Percentiles rank a stretch among this genome's conserved stretches.
Conservation (phyloP, 92 coral and sea anemone genomes). For the Phenganax marumi region DNA sequence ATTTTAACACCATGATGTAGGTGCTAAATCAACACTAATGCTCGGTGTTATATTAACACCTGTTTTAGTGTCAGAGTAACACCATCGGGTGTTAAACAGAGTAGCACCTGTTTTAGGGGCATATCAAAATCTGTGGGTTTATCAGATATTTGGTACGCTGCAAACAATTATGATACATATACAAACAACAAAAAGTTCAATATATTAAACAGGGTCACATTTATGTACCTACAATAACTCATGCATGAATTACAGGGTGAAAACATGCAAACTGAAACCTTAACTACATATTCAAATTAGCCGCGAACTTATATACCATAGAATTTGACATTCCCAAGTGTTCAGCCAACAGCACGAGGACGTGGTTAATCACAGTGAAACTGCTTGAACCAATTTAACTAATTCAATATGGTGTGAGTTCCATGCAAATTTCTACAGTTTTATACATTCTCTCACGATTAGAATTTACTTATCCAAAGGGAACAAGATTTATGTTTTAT, state of each 20-base stretch:
- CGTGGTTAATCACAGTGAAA: too few species aligned
- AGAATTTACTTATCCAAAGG: too few species aligned
- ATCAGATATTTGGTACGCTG: not conserved
- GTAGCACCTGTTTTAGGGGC: not conserved
- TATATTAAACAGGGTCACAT: not conserved
- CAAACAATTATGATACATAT: not conserved
- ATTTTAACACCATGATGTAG: not conserved
- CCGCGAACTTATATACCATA: too few species aligned
- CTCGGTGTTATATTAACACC: conserved; percentile 15
- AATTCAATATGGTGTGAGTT: too few species aligned
- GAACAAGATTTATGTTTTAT: too few species aligned
- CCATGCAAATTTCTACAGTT: too few species aligned
- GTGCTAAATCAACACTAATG: conserved; percentile 5
- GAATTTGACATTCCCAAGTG: too few species aligned
- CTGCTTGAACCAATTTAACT: too few species aligned
- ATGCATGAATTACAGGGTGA: not conserved
- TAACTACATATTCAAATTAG: too few species aligned
- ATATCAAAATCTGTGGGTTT: not conserved
- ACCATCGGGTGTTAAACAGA: conserved; percentile 1
- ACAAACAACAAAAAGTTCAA: not conserved
- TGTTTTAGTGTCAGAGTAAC: conserved; percentile 12
- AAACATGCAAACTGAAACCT: too few species aligned
- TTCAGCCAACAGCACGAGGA: too few species aligned
- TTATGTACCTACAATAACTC: not conserved
- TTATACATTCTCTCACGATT: too few species aligned